Percentiles rank a stretch among this genome's conserved stretches.
These are phyloP conservation scores for Pseudopipra pipra DNA, from an alignment of 2,113 vertebrate species.

Conservation along the genomic window DNA sequence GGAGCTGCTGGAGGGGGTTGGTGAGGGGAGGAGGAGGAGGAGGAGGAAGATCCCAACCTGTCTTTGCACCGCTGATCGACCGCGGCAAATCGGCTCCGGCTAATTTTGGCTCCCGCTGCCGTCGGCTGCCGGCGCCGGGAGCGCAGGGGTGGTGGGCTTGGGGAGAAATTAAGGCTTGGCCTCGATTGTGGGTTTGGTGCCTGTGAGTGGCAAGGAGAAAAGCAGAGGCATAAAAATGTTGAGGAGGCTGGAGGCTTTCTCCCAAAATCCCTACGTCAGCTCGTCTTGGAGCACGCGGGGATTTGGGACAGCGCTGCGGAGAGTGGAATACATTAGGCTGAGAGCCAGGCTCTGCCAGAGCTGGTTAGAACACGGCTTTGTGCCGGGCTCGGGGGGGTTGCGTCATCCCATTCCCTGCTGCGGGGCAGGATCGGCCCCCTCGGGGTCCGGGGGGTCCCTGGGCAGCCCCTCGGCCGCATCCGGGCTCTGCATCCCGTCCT, in stretches of 20 bases:
- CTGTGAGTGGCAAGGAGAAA: background rate
- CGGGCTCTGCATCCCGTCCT: background rate
- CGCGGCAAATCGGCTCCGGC: background rate
- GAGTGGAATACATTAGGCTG: background rate
- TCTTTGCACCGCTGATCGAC: background rate
- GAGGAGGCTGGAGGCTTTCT: background rate
- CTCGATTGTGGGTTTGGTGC: background rate
- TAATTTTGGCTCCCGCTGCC: background rate
- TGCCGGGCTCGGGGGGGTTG: background rate
- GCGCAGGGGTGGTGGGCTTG: background rate
- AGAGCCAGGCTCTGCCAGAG: background rate
- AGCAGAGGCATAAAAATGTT: background rate
- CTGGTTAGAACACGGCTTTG: background rate
- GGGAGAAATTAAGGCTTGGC: background rate
- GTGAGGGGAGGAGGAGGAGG: background rate
- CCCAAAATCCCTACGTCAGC: background rate
- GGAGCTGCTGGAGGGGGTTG: background rate
- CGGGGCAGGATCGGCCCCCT: background rate
- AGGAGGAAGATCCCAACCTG: conserved; percentile 9
- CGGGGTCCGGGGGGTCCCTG: background rate
- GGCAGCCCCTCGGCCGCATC: background rate
- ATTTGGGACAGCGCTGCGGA: background rate
- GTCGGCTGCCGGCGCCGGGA: background rate
- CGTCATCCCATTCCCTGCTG: rapidly evolving
- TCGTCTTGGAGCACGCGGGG: background rate